phyloP scores from a whole-genome alignment of 2,113 vertebrate genomes.

The Nibea albiflora region DNA sequence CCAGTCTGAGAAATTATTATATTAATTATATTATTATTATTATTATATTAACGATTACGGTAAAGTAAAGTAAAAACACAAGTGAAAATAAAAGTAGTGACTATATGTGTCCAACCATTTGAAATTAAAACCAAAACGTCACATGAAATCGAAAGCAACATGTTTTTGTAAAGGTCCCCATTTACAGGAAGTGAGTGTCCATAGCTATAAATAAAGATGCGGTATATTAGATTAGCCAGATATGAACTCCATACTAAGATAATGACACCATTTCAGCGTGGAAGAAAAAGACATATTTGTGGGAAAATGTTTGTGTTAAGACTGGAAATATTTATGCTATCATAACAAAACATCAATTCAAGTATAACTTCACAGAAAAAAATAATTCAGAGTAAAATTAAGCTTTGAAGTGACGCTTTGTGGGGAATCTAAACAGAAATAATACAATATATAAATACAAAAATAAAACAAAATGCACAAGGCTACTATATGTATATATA shows the following conservation, averaged over 20 bases:
- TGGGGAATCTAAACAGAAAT: neutral
- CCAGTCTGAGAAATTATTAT: neutral
- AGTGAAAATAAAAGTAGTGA: neutral
- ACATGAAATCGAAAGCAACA: neutral
- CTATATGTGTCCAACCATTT: neutral
- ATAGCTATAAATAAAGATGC: neutral
- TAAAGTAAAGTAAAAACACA: conserved; percentile 5
- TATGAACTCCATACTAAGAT: neutral
- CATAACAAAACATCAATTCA: neutral
- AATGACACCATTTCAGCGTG: neutral
- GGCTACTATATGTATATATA: no score
- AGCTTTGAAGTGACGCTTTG: neutral
- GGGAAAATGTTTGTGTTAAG: neutral
- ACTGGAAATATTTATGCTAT: neutral
- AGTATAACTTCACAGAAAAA: neutral
- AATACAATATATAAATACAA: no score
- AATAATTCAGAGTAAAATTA: neutral
- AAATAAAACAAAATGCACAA: neutral
- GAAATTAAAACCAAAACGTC: conserved; percentile 25
- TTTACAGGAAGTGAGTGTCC: neutral
- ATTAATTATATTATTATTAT: no score
- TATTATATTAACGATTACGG: neutral
- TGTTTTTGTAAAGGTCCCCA: neutral
- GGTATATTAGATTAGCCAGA: neutral
- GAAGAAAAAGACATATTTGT: no score